Conservation (phyloP, 2,113 vertebrate species). For the Crotophaga sulcirostris region DNA sequence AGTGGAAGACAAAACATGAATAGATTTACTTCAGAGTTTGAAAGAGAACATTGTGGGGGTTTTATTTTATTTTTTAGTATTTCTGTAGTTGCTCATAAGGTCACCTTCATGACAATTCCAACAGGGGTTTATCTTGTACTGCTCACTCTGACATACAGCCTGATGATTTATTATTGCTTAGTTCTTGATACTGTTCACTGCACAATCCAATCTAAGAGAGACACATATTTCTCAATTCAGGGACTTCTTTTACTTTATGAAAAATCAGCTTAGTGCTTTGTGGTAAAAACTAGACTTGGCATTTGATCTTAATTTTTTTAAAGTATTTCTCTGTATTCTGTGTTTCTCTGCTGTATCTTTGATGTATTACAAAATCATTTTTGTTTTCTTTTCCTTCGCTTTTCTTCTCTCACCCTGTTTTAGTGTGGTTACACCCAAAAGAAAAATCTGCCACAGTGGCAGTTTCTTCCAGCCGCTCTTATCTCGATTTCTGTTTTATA, state of each 20-base stretch:
- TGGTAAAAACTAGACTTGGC: constrained; percentile 63
- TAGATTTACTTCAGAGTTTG: constrained; percentile 53
- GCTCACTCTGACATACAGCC: constrained; percentile 74
- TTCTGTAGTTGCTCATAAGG: constrained; percentile 71
- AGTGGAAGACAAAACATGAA: constrained; percentile 32
- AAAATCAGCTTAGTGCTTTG: constrained; percentile 75
- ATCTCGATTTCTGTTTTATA: constrained; percentile 44
- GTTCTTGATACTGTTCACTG: constrained; percentile 85
- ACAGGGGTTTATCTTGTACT: constrained; percentile 78
- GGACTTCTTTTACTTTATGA: constrained; percentile 85
- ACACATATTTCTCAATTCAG: constrained; percentile 87
- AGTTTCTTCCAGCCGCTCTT: constrained; percentile 16
- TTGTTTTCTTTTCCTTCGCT: constrained; percentile 3
- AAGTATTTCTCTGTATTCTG: constrained; percentile 45
- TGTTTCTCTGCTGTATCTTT: constrained; percentile 14
- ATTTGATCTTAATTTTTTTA: constrained; percentile 68
- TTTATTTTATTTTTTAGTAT: constrained; percentile 47
- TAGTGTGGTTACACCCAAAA: not conserved
- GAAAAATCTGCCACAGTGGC: not conserved
- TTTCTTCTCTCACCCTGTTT: constrained; percentile 27
- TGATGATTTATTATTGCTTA: constrained; percentile 84
- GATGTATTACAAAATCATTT: constrained; percentile 11
- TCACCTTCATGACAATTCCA: constrained; percentile 82
- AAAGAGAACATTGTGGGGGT: constrained; percentile 26
- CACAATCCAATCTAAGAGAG: constrained; percentile 87